Conservation (phyloP, 2,113 vertebrate species). For the Epinephelus fuscoguttatus region DNA sequence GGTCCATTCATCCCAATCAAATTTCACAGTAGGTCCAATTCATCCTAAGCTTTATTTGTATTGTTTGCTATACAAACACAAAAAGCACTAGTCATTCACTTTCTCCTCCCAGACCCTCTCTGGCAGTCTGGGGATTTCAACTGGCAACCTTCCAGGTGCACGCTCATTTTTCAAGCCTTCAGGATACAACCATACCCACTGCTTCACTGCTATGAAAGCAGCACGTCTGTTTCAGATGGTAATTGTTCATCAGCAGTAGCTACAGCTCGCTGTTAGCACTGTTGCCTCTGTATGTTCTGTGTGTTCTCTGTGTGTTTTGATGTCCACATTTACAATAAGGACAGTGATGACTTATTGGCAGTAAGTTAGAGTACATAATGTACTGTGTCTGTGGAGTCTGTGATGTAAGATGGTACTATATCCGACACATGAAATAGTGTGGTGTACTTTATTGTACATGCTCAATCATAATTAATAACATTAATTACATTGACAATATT, state of each 20-base stretch:
- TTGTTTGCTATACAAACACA: constrained; percentile 65
- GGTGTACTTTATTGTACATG: background rate
- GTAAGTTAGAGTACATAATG: background rate
- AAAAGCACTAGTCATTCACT: constrained; percentile 54
- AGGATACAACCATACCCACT: constrained; percentile 29
- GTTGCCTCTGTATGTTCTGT: background rate
- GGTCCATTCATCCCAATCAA: constrained; percentile 83
- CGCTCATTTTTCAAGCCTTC: constrained; percentile 52
- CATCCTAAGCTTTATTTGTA: constrained; percentile 73
- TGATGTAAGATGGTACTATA: background rate
- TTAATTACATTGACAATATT: too few species aligned
- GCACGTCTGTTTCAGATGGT: constrained; percentile 47
- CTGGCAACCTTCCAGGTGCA: constrained; percentile 57
- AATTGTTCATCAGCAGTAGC: constrained; percentile 47
- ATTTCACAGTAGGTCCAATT: constrained; percentile 72
- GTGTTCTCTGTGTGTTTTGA: background rate
- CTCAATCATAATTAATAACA: too few species aligned
- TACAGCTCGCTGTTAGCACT: background rate
- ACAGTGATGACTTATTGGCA: background rate
- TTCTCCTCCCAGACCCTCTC: constrained; percentile 49
- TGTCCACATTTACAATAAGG: background rate
- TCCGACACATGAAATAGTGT: background rate
- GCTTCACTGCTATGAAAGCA: constrained; percentile 19
- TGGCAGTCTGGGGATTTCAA: constrained; percentile 58
- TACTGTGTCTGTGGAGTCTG: background rate